phyloP scores from a whole-genome alignment of 2,113 vertebrate genomes.

The Stictonetta naevosa region DNA sequence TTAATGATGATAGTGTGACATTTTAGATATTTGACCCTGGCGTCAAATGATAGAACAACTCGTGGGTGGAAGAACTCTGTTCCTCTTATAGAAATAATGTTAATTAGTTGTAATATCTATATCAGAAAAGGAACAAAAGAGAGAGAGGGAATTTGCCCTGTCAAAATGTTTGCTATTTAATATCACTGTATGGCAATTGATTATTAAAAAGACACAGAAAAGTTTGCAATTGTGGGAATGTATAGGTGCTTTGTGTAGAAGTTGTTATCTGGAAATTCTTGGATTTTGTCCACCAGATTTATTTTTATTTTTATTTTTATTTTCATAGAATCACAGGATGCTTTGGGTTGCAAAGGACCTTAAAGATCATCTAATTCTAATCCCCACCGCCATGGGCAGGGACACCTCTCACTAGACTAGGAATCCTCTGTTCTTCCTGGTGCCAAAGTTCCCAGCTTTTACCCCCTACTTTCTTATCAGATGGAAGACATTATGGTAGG shows the following conservation, averaged over 20 bases:
- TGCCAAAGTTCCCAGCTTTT: not conserved
- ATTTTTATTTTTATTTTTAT: not conserved
- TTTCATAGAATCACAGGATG: not conserved
- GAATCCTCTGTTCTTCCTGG: not conserved
- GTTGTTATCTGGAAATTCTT: not conserved
- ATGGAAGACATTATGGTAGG: not conserved
- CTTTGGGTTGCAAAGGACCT: no score
- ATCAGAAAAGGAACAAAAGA: slow-evolving; percentile 14
- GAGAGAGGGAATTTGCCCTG: slow-evolving; percentile 25
- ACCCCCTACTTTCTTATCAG: not conserved
- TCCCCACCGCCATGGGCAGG: no score
- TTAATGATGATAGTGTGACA: slow-evolving; percentile 65
- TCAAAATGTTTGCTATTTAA: slow-evolving; percentile 62
- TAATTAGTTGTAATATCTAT: slow-evolving; percentile 67
- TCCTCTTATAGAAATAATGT: slow-evolving; percentile 52
- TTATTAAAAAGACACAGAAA: slow-evolving; percentile 19
- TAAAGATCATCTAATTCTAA: no score
- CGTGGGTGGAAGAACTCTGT: not conserved
- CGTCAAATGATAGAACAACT: slow-evolving; percentile 58
- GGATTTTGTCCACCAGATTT: not conserved
- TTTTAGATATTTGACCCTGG: slow-evolving; percentile 64
- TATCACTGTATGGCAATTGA: slow-evolving; percentile 10
- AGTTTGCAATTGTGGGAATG: not conserved
- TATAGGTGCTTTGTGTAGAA: not conserved
- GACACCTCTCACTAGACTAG: no score